A percentile compares a stretch with the other conserved stretches of the same genome.
Conservation (phyloP, 2,888 invertebrate genomes). For the Eupithecia vulgata region DNA sequence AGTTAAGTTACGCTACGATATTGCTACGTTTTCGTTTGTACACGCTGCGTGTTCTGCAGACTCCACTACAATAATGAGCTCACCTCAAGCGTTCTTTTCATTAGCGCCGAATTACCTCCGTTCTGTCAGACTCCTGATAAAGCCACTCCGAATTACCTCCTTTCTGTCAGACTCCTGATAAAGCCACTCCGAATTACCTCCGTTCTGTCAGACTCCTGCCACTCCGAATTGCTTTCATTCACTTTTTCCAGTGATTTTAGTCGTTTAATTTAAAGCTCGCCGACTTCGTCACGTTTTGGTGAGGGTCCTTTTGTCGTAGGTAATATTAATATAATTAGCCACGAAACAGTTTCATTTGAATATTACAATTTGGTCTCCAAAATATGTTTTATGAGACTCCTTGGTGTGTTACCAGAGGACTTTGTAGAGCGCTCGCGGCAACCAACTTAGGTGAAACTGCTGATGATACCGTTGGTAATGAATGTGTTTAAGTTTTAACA, state of each 20-base stretch:
- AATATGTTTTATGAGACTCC: too few species aligned
- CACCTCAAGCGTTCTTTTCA: slow-evolving; percentile 19
- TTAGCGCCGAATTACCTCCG: slow-evolving; percentile 23
- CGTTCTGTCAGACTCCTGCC: slow-evolving; percentile 21
- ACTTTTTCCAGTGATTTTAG: slow-evolving; percentile 24
- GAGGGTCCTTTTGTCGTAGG: slow-evolving; percentile 1
- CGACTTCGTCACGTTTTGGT: slow-evolving; percentile 24
- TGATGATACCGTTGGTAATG: neutral
- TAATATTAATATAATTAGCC: too few species aligned
- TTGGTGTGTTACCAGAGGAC: neutral
- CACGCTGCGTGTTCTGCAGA: neutral
- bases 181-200: slow-evolving; percentile 22
- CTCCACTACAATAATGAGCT: slow-evolving; percentile 10
- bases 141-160: slow-evolving; percentile 23
- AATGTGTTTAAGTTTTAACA: neutral
- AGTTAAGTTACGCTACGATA: neutral
- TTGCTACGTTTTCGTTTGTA: neutral
- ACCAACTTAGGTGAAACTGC: neutral
- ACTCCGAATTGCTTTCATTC: slow-evolving; percentile 29
- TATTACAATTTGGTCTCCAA: neutral
- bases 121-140: slow-evolving; percentile 24
- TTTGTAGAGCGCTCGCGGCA: neutral
- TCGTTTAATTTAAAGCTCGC: slow-evolving; percentile 25
- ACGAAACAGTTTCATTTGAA: too few species aligned
- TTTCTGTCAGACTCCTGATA: slow-evolving; percentile 23